Conservation (phyloP, 2,113 vertebrate genomes). For the Indri indri region DNA sequence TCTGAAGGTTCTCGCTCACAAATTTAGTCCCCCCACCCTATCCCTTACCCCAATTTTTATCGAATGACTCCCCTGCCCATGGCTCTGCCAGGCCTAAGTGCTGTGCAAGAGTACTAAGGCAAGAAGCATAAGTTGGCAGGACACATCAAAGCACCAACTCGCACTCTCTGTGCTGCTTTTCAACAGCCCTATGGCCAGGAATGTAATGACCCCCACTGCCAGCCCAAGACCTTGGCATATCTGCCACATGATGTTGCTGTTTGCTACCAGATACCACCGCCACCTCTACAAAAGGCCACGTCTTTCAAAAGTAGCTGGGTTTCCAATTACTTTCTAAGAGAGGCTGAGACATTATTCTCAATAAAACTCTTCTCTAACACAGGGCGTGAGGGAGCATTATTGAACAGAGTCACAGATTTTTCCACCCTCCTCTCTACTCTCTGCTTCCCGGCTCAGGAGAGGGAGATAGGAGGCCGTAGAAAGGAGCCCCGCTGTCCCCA, state of each 20-base stretch:
- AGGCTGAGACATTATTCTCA: neutral
- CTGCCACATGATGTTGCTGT: neutral
- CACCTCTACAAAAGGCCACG: neutral
- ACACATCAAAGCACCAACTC: neutral
- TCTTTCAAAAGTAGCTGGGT: neutral
- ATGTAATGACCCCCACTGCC: neutral
- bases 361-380: neutral
- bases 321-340: slow-evolving; percentile 21
- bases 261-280: neutral
- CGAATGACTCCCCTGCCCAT: neutral
- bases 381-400: neutral
- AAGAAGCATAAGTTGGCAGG: neutral
- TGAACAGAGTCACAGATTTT: neutral
- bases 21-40: neutral
- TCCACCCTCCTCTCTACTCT: neutral
- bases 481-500: neutral
- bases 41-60: neutral
- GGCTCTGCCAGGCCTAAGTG: neutral
- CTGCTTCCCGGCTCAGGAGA: neutral
- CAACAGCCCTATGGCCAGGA: neutral
- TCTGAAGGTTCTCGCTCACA: neutral
- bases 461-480: neutral
- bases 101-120: neutral
- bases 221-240: neutral
- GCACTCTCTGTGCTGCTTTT: neutral